These are phyloP conservation scores for Leptoteleia sp. DNA, from an alignment of 1,140 invertebrate species.

Conservation along the genomic window DNA sequence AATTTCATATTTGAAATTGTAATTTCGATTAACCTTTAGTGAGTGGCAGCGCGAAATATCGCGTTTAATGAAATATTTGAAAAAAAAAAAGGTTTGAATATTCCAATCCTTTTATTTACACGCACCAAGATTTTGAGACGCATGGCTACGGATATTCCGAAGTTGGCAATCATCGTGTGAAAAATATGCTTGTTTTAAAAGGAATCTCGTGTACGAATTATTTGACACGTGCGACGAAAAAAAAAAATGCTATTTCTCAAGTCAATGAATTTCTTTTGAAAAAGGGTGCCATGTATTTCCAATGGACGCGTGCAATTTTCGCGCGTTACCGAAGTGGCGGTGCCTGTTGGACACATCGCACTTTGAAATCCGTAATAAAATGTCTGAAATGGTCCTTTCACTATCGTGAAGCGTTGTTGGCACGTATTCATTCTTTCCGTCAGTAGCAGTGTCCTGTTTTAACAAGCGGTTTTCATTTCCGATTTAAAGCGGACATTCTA, in stretches of 20 bases:
- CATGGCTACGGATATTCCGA: too few relatives aligned
- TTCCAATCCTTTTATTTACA: too few relatives aligned
- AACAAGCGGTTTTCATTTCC: slow-evolving; percentile 64
- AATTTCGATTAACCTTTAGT: too few relatives aligned
- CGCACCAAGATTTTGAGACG: slow-evolving; percentile 13
- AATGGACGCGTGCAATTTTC: slow-evolving; percentile 45
- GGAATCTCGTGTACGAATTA: slow-evolving; percentile 46
- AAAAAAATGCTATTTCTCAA: slow-evolving; percentile 24
- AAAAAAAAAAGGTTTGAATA: too few relatives aligned
- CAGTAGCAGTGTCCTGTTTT: slow-evolving; percentile 48
- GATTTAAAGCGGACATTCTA: slow-evolving; percentile 52
- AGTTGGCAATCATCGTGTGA: slow-evolving; percentile 19
- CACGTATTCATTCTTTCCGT: slow-evolving; percentile 59
- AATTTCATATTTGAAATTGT: too few relatives aligned
- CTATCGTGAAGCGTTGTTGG: slow-evolving; percentile 41
- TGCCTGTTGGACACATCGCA: slow-evolving; percentile 36
- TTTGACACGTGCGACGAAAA: slow-evolving; percentile 33
- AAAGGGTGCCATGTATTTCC: slow-evolving; percentile 36
- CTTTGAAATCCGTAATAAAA: slow-evolving; percentile 59
- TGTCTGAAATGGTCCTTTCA: slow-evolving; percentile 58
- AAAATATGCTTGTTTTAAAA: slow-evolving; percentile 36
- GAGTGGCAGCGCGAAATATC: too few relatives aligned
- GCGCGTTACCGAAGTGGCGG: slow-evolving; percentile 39
- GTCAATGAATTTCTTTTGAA: slow-evolving; percentile 32
- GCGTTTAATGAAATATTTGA: too few relatives aligned